Evolutionary conservation across 1,140 invertebrate genomes (phyloP).

Genomic region (Hyposmocoma kahamanoa): DNA sequence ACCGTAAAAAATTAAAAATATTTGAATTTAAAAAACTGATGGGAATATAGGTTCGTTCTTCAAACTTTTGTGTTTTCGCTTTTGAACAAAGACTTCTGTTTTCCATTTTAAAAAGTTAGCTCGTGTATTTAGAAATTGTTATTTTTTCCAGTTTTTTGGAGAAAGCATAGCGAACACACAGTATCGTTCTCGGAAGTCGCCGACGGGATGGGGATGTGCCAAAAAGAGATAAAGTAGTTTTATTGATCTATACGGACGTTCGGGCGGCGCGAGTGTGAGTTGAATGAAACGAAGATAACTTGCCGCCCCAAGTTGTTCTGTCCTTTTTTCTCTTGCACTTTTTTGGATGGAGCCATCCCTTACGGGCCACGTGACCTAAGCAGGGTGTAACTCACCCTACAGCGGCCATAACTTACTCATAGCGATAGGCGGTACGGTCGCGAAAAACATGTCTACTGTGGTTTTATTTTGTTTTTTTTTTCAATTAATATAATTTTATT

Average conservation of each 20-base stretch:
- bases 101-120: too few relatives aligned
- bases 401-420: conserved; percentile 74
- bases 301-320: conserved; percentile 54
- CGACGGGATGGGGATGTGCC: conserved; percentile 72
- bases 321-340: conserved; percentile 32
- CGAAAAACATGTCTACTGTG: conserved; percentile 62
- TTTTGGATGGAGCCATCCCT: conserved; percentile 41
- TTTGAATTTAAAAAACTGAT: too few relatives aligned
- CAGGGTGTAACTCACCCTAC: conserved; percentile 73
- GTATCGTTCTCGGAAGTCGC: conserved; percentile 65
- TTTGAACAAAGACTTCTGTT: too few relatives aligned
- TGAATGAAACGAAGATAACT: conserved; percentile 74
- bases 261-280: conserved; percentile 68
- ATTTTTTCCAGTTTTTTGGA: conserved; percentile 35
- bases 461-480: conserved; percentile 39
- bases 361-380: conserved; percentile 68
- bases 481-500: conserved; percentile 11
- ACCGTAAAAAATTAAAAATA: background rate
- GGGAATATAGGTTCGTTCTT: too few relatives aligned
- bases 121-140: conserved; percentile 24
- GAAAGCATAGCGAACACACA: conserved; percentile 47
- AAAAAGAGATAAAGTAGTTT: conserved; percentile 76
- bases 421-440: conserved; percentile 71
- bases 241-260: conserved; percentile 75
- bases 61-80: too few relatives aligned